Evolutionary conservation across 2,113 vertebrate genomes (phyloP).

Genomic region (Myxocyprinus asiaticus): DNA sequence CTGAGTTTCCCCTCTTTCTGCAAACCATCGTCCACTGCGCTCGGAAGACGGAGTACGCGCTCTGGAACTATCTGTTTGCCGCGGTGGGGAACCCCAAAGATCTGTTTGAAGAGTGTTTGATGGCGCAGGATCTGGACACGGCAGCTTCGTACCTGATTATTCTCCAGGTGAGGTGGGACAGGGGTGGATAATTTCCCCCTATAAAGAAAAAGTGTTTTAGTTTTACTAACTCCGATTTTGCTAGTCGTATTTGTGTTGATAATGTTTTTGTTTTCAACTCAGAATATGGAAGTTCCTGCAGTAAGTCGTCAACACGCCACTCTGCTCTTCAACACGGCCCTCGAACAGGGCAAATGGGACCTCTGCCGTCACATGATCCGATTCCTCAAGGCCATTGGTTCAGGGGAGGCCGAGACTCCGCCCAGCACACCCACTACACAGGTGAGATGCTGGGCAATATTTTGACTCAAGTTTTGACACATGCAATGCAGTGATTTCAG

Average conservation of each 20-base stretch:
- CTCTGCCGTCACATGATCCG: conserved; percentile 99
- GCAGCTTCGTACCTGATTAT: conserved; percentile 98
- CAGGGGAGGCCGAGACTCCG: conserved; percentile 94
- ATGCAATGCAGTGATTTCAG: background rate
- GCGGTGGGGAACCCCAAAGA: conserved; percentile 98
- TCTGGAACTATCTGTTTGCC: conserved; percentile 99
- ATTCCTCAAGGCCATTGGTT: conserved; percentile 98
- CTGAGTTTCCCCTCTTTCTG: conserved; percentile 97
- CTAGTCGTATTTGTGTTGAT: too few species aligned
- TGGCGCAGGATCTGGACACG: conserved; percentile 97
- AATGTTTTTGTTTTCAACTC: conserved; percentile 46
- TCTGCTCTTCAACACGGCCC: conserved; percentile 95
- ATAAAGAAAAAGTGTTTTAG: too few species aligned
- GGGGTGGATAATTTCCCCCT: too few species aligned
- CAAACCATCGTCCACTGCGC: conserved; percentile 98
- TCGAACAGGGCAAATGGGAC: conserved; percentile 97
- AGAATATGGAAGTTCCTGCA: conserved; percentile 99
- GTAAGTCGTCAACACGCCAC: conserved; percentile 97
- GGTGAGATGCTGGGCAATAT: conserved; percentile 62
- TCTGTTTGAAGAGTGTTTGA: conserved; percentile 97
- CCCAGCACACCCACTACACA: conserved; percentile 93
- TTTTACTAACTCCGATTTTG: too few species aligned
- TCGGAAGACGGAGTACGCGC: conserved; percentile 95
- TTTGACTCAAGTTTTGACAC: too few species aligned
- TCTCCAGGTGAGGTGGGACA: conserved; percentile 81